Evolutionary conservation across 1,140 invertebrate genomes (phyloP).

Genomic region (Dermatophagoides farinae): DNA sequence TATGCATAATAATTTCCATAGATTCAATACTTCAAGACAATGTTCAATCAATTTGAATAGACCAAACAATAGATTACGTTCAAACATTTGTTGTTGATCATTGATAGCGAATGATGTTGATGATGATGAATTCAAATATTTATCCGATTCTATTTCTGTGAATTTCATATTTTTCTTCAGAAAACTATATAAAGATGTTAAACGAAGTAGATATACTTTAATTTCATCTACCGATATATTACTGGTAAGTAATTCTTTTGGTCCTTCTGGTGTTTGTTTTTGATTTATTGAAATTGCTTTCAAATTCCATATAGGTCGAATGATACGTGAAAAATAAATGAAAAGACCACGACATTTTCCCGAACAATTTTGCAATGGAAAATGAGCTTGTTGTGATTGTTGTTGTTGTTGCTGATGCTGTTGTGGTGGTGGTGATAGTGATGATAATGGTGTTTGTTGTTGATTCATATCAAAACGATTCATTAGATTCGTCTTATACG

Average conservation of each 20-base stretch:
- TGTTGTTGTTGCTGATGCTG: conserved; percentile 16
- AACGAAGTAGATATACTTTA: conserved; percentile 35
- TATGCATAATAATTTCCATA: conserved; percentile 83
- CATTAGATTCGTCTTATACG: conserved; percentile 1
- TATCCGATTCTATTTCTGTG: conserved; percentile 19
- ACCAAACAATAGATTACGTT: conserved; percentile 49
- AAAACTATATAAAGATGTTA: conserved; percentile 39
- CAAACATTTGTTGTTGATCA: conserved; percentile 23
- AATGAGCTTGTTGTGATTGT: conserved; percentile 10
- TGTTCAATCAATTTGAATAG: conserved; percentile 54
- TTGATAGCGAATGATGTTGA: background rate
- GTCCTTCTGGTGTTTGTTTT: conserved; percentile 15
- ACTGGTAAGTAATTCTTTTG: conserved; percentile 22
- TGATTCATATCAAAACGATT: background rate
- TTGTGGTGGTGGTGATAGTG: background rate
- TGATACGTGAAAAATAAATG: conserved; percentile 60
- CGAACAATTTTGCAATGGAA: conserved; percentile 21
- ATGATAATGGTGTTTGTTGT: background rate
- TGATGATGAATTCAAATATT: background rate
- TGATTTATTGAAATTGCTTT: conserved; percentile 21
- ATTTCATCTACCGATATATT: conserved; percentile 35
- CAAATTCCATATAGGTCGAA: conserved; percentile 26
- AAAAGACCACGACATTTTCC: conserved; percentile 81
- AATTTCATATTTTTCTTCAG: conserved; percentile 36
- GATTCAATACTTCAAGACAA: conserved; percentile 63